These are phyloP conservation scores for Theropithecus gelada DNA, from an alignment of 2,113 vertebrate genomes.

Conservation along the genomic window DNA sequence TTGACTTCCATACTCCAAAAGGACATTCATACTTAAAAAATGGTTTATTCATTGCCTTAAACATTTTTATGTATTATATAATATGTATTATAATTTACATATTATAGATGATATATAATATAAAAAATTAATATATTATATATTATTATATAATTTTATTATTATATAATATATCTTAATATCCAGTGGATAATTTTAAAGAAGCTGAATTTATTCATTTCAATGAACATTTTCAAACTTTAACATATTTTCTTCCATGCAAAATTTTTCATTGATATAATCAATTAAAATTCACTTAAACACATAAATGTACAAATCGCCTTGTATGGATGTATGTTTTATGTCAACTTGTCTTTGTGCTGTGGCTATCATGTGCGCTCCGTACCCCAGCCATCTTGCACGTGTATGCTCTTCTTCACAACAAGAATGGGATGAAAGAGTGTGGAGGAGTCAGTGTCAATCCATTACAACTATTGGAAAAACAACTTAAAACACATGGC, in stretches of 20 bases:
- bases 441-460: slow-evolving; percentile 24
- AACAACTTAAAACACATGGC: slow-evolving; percentile 36
- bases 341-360: not conserved
- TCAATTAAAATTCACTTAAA: not conserved
- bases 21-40: not conserved
- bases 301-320: not conserved
- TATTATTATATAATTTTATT: no score
- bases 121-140: no score
- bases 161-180: no score
- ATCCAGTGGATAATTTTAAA: not conserved
- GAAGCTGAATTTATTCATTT: not conserved
- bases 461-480: slow-evolving; percentile 1
- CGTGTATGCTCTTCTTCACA: not conserved
- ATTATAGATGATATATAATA: no score
- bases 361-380: not conserved
- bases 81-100: no score
- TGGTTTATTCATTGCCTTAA: not conserved
- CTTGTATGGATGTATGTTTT: no score
- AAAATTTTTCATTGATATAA: not conserved
- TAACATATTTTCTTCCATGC: not conserved
- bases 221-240: not conserved
- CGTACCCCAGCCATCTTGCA: not conserved
- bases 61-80: not conserved
- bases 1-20: not conserved
- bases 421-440: not conserved